These are phyloP conservation scores for Aspidiotus destructor DNA, from an alignment of 2,888 invertebrate genomes.

Conservation along the genomic window DNA sequence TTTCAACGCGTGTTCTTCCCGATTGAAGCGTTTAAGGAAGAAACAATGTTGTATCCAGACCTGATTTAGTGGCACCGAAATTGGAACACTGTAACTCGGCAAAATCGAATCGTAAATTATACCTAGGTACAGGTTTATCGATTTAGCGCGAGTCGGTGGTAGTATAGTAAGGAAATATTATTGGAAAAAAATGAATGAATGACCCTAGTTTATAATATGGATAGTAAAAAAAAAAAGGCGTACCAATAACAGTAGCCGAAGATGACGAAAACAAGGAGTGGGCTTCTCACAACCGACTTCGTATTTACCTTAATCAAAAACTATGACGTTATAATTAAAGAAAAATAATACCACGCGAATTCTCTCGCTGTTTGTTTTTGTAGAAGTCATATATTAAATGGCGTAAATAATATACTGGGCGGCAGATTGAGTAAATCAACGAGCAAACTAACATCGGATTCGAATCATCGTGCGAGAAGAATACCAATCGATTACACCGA, in stretches of 20 bases:
- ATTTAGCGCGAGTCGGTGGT: no score
- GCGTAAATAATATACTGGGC: constrained; percentile 58
- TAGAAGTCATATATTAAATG: constrained; percentile 46
- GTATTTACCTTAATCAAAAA: not conserved
- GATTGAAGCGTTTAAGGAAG: no score
- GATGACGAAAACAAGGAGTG: not conserved
- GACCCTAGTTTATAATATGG: no score
- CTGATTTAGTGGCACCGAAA: no score
- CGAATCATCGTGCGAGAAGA: constrained; percentile 40
- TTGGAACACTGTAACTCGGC: no score
- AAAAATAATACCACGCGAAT: constrained; percentile 1
- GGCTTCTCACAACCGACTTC: not conserved
- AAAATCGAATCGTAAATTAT: no score
- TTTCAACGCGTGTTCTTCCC: no score
- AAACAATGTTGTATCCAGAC: no score
- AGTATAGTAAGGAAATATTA: no score
- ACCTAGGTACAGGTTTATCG: no score
- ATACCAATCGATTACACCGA: constrained; percentile 34
- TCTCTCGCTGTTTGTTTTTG: constrained; percentile 39
- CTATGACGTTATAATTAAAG: not conserved
- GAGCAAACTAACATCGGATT: constrained; percentile 53
- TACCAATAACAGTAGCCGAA: not conserved
- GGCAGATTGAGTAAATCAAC: constrained; percentile 72
- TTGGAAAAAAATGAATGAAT: no score
- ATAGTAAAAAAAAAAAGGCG: not conserved